Evolutionary conservation across 2,113 vertebrate species (phyloP).

Genomic region (Melierax canorus): DNA sequence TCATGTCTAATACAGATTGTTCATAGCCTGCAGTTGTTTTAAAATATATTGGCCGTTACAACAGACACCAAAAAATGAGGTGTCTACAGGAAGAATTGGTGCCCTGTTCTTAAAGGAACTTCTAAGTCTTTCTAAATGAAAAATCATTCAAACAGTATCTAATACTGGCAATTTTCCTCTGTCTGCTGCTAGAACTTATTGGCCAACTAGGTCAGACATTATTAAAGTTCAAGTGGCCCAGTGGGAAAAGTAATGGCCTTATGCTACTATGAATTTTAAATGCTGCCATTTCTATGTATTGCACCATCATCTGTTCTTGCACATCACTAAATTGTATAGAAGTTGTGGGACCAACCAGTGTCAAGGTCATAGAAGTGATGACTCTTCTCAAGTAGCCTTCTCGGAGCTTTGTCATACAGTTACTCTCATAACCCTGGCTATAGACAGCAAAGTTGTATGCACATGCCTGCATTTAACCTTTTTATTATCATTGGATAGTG

Average conservation of each 20-base stretch:
- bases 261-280: slow-evolving; percentile 79
- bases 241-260: slow-evolving; percentile 75
- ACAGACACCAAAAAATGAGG: slow-evolving; percentile 47
- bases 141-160: slow-evolving; percentile 69
- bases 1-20: not conserved
- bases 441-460: not conserved
- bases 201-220: slow-evolving; percentile 76
- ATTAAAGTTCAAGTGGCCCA: slow-evolving; percentile 76
- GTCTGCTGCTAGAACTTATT: slow-evolving; percentile 74
- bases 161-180: slow-evolving; percentile 73
- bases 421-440: slow-evolving; percentile 1
- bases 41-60: slow-evolving; percentile 4
- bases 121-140: slow-evolving; percentile 73
- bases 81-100: slow-evolving; percentile 53
- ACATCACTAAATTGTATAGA: slow-evolving; percentile 65
- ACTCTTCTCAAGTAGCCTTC: slow-evolving; percentile 58
- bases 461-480: not conserved
- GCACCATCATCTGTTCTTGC: slow-evolving; percentile 71
- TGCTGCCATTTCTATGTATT: slow-evolving; percentile 73
- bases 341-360: slow-evolving; percentile 68
- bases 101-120: slow-evolving; percentile 67
- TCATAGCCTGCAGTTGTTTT: not conserved
- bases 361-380: slow-evolving; percentile 66
- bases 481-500: not conserved
- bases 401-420: slow-evolving; percentile 27